Percentiles rank a stretch among this genome's conserved stretches.
phyloP scores from a whole-genome alignment of 2,888 invertebrate genomes.

The Hydropsyche betteni region DNA sequence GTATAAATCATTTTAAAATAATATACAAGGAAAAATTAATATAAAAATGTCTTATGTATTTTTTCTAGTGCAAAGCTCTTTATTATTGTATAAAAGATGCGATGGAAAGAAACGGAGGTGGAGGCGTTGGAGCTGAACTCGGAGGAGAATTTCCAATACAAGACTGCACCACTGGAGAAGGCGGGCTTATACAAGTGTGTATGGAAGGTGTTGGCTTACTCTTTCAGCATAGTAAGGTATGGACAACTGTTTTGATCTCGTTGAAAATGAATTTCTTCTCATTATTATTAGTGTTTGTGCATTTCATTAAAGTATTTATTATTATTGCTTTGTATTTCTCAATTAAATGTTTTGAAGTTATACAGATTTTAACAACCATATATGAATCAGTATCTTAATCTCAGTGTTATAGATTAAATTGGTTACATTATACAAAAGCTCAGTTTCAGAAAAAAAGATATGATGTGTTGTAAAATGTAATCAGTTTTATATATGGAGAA shows the following conservation, averaged over 20 bases:
- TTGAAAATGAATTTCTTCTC: slow-evolving; percentile 32
- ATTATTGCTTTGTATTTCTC: slow-evolving; percentile 34
- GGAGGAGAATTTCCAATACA: slow-evolving; percentile 99
- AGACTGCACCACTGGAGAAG: slow-evolving; percentile 96
- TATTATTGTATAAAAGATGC: slow-evolving; percentile 99
- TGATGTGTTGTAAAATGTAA: slow-evolving; percentile 22
- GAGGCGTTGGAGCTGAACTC: slow-evolving; percentile 74
- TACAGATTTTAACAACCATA: slow-evolving; percentile 42
- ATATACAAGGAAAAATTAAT: slow-evolving; percentile 33
- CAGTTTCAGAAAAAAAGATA: not conserved
- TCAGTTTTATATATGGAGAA: slow-evolving; percentile 18
- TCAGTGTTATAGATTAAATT: slow-evolving; percentile 41
- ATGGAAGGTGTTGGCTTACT: slow-evolving; percentile 99
- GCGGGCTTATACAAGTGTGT: slow-evolving; percentile 97
- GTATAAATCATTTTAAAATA: slow-evolving; percentile 40
- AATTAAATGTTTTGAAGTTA: slow-evolving; percentile 23
- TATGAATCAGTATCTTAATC: slow-evolving; percentile 45
- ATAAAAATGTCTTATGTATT: slow-evolving; percentile 43
- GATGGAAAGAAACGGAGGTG: slow-evolving; percentile 91
- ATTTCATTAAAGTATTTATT: slow-evolving; percentile 53
- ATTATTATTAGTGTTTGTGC: slow-evolving; percentile 62
- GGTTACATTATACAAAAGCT: slow-evolving; percentile 16
- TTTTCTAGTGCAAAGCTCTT: slow-evolving; percentile 90
- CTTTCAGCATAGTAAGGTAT: slow-evolving; percentile 99
- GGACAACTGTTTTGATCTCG: slow-evolving; percentile 52